These are phyloP conservation scores for Agonopterix alstromeriana DNA, from an alignment of 2,888 invertebrate species.

Conservation along the genomic window DNA sequence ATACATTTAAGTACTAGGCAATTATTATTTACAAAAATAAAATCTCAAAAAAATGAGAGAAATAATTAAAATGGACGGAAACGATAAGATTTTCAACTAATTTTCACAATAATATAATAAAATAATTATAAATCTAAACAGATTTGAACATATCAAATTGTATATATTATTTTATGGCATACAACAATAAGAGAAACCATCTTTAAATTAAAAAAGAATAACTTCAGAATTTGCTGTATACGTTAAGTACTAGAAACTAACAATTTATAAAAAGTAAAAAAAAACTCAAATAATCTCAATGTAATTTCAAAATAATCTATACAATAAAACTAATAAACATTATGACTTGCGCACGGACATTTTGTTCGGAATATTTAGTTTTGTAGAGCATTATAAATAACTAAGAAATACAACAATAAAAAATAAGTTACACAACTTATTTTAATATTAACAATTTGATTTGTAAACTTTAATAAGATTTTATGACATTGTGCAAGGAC, in stretches of 20 bases:
- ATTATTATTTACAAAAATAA: conserved; percentile 18
- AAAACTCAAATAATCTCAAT: conserved; percentile 67
- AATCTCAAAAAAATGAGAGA: conserved; percentile 38
- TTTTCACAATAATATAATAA: conserved; percentile 30
- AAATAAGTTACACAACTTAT: conserved; percentile 48
- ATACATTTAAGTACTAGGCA: conserved; percentile 22
- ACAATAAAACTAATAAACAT: conserved; percentile 21
- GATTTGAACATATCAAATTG: conserved; percentile 50
- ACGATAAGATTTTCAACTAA: conserved; percentile 62
- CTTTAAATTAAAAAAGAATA: neutral
- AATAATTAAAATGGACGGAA: conserved; percentile 63
- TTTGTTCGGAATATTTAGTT: conserved; percentile 16
- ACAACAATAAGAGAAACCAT: conserved; percentile 10
- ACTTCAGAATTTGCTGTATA: conserved; percentile 1
- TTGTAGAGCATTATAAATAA: conserved; percentile 21
- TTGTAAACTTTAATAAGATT: conserved; percentile 23
- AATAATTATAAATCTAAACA: conserved; percentile 32
- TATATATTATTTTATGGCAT: conserved; percentile 38
- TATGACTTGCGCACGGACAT: conserved; percentile 32
- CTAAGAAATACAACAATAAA: conserved; percentile 42
- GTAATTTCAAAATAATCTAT: conserved; percentile 67
- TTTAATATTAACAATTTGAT: conserved; percentile 32
- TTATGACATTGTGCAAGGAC: conserved; percentile 51
- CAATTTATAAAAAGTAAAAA: conserved; percentile 58
- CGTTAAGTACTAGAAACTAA: conserved; percentile 37